Percentiles rank a stretch among this genome's conserved stretches.
These are phyloP conservation scores for Leucoraja ocellata DNA, from an alignment of 2,797 vertebrate species.

Conservation along the genomic window DNA sequence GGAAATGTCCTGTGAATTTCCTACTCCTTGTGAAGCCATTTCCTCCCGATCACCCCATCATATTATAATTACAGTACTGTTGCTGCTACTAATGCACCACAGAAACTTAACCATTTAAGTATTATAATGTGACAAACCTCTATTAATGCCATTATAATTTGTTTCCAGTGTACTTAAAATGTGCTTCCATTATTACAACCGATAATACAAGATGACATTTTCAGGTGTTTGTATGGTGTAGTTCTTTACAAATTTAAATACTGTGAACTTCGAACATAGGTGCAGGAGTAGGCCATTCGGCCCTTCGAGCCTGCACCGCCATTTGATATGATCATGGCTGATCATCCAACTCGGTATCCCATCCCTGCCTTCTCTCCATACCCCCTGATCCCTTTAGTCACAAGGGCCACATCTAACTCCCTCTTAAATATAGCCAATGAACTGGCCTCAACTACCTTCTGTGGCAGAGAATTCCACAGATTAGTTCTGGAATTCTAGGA, in stretches of 20 bases:
- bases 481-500: too few species aligned
- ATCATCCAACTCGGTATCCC: too few species aligned
- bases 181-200: not conserved
- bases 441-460: too few species aligned
- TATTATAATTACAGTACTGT: not conserved
- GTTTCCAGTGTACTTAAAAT: not conserved
- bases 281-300: too few species aligned
- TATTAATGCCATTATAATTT: conserved; percentile 1
- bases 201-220: not conserved
- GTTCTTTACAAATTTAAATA: not conserved
- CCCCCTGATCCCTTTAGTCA: too few species aligned
- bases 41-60: not conserved
- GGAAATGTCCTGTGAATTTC: conserved; percentile 30
- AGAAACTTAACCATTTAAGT: not conserved
- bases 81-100: not conserved
- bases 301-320: too few species aligned
- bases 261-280: not conserved
- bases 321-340: too few species aligned
- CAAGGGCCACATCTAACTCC: too few species aligned
- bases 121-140: not conserved
- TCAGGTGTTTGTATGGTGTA: not conserved
- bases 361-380: too few species aligned
- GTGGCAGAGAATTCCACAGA: too few species aligned
- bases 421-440: too few species aligned
- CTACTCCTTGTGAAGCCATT: conserved; percentile 14